phyloP scores from a whole-genome alignment of 2,797 vertebrate species.

The Decapterus maruadsi region DNA sequence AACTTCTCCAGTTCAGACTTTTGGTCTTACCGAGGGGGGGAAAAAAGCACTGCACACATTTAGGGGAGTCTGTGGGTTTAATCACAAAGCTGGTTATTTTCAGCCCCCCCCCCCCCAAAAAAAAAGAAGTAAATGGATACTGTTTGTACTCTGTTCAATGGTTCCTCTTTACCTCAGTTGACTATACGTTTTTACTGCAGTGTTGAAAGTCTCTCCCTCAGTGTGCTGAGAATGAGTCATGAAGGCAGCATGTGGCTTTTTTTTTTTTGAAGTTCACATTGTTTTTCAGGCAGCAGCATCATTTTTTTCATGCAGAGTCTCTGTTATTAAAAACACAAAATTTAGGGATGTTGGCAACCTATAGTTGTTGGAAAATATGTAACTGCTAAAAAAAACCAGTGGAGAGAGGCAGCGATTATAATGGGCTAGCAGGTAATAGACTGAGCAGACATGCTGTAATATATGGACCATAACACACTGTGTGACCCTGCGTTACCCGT shows the following conservation, averaged over 20 bases:
- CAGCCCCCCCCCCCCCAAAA: neutral
- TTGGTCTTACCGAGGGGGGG: constrained; percentile 4
- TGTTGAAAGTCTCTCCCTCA: constrained; percentile 7
- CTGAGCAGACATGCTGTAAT: constrained; percentile 4
- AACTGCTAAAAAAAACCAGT: neutral
- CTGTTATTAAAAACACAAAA: neutral
- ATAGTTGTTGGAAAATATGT: neutral
- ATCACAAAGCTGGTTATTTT: constrained; percentile 43
- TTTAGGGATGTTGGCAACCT: neutral
- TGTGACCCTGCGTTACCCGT: constrained; percentile 1
- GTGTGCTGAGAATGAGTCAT: constrained; percentile 19
- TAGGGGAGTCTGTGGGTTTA: constrained; percentile 22
- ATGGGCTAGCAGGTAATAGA: neutral
- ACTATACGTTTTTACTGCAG: constrained; percentile 19
- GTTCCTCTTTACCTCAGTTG: constrained; percentile 13
- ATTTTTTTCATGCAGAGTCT: neutral
- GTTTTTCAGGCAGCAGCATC: neutral
- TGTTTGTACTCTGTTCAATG: constrained; percentile 20
- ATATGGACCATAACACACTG: neutral
- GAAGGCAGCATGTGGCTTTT: constrained; percentile 6
- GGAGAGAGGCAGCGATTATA: neutral
- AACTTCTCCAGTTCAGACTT: constrained; percentile 45
- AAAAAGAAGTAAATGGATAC: constrained; percentile 13
- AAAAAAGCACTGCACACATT: constrained; percentile 38
- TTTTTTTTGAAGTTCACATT: neutral